These are phyloP conservation scores for Crotalus viridis DNA, from an alignment of 2,113 vertebrate species.

Conservation along the genomic window DNA sequence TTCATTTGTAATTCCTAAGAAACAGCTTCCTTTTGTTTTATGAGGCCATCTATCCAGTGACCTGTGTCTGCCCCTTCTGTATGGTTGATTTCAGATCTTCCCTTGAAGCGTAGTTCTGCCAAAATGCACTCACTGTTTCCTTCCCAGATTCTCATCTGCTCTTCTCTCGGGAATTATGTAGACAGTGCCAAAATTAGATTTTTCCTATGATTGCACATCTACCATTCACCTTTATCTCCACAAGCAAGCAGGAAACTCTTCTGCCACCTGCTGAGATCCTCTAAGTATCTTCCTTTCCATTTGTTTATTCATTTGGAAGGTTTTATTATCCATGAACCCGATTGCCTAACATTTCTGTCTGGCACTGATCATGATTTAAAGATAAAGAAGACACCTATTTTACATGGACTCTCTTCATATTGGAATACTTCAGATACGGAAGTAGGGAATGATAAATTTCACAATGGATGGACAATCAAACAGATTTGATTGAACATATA, in stretches of 20 bases:
- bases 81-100: constrained; percentile 30
- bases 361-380: not conserved
- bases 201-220: constrained; percentile 12
- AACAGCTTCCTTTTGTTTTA: constrained; percentile 14
- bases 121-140: constrained; percentile 6
- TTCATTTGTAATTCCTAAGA: constrained; percentile 6
- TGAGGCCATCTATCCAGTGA: not conserved
- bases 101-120: constrained; percentile 31
- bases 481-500: not conserved
- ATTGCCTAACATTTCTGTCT: not conserved
- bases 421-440: not conserved
- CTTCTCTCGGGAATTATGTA: constrained; percentile 33
- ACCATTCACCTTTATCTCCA: constrained; percentile 23
- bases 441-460: not conserved
- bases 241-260: constrained; percentile 8
- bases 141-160: constrained; percentile 31
- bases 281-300: not conserved
- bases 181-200: constrained; percentile 14
- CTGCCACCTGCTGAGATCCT: constrained; percentile 1
- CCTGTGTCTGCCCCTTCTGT: not conserved
- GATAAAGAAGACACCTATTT: not conserved
- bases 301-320: not conserved
- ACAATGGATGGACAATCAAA: not conserved
- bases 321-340: not conserved
- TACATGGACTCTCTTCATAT: not conserved